phyloP scores from a whole-genome alignment of 2,888 invertebrate species.

The Cyclophora albipunctata region DNA sequence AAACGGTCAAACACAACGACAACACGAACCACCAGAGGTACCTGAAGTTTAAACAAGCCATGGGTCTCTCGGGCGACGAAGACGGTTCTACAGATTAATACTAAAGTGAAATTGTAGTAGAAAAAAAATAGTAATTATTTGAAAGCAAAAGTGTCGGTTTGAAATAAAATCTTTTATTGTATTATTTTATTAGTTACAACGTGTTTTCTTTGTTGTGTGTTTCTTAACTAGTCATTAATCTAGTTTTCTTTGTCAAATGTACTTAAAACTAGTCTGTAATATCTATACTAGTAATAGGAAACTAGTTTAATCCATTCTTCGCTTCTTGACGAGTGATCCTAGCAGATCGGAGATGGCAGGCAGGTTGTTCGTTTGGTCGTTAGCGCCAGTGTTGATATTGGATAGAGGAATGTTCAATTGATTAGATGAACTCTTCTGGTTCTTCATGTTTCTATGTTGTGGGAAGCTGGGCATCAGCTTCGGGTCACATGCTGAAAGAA shows the following conservation, averaged over 20 bases:
- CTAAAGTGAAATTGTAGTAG: constrained; percentile 17
- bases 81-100: constrained; percentile 58
- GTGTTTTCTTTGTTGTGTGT: not conserved
- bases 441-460: constrained; percentile 91
- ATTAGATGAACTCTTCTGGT: constrained; percentile 51
- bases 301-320: constrained; percentile 78
- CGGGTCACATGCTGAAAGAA: constrained; percentile 90
- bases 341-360: constrained; percentile 88
- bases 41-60: constrained; percentile 61
- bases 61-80: constrained; percentile 62
- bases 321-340: constrained; percentile 87
- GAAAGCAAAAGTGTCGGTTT: constrained; percentile 16
- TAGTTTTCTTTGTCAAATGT: not conserved
- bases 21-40: constrained; percentile 41
- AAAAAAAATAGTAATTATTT: constrained; percentile 29
- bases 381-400: constrained; percentile 75
- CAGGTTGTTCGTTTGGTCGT: constrained; percentile 83
- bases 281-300: too few species aligned
- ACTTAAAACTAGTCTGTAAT: too few species aligned
- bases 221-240: not conserved
- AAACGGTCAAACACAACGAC: constrained; percentile 42
- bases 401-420: constrained; percentile 63
- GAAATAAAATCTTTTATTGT: constrained; percentile 15
- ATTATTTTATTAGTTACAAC: not conserved
- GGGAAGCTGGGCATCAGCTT: constrained; percentile 99